Evolutionary conservation across 2,888 invertebrate species (phyloP).

Genomic region (Papilio protenor): DNA sequence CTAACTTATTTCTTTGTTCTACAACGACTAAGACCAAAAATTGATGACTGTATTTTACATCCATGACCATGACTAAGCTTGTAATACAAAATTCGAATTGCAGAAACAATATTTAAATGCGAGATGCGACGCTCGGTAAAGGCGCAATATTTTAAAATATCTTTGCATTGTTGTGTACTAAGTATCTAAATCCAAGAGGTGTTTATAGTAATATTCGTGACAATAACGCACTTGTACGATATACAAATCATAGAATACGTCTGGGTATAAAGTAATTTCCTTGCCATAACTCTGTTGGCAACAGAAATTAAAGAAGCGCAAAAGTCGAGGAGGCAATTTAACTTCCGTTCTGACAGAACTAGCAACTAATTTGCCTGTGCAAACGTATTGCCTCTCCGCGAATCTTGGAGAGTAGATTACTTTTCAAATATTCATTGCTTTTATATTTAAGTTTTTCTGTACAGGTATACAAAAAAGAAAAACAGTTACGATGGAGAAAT

Average conservation of each 20-base stretch:
- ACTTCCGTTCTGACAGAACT: slow-evolving; percentile 48
- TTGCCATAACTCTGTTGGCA: slow-evolving; percentile 34
- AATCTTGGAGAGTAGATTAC: slow-evolving; percentile 40
- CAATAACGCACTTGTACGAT: slow-evolving; percentile 24
- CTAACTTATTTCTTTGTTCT: not conserved
- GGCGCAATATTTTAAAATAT: not conserved
- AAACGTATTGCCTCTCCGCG: slow-evolving; percentile 47
- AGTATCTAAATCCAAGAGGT: not conserved
- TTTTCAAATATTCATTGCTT: slow-evolving; percentile 45
- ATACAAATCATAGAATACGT: slow-evolving; percentile 19
- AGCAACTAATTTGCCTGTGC: slow-evolving; percentile 52
- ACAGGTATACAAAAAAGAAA: slow-evolving; percentile 7
- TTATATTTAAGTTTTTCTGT: slow-evolving; percentile 39
- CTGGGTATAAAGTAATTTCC: slow-evolving; percentile 27
- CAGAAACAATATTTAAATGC: not conserved
- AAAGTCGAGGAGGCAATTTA: slow-evolving; percentile 51
- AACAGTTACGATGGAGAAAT: not conserved
- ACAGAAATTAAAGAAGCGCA: slow-evolving; percentile 47
- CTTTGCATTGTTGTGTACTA: not conserved
- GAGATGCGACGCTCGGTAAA: too few relatives aligned
- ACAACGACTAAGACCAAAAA: not conserved
- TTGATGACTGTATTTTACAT: not conserved
- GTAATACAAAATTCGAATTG: too few relatives aligned
- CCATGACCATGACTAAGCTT: not conserved
- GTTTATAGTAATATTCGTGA: not conserved